Evolutionary conservation across 2,888 invertebrate genomes (phyloP).

Genomic region (Rhogogaster chlorosoma): DNA sequence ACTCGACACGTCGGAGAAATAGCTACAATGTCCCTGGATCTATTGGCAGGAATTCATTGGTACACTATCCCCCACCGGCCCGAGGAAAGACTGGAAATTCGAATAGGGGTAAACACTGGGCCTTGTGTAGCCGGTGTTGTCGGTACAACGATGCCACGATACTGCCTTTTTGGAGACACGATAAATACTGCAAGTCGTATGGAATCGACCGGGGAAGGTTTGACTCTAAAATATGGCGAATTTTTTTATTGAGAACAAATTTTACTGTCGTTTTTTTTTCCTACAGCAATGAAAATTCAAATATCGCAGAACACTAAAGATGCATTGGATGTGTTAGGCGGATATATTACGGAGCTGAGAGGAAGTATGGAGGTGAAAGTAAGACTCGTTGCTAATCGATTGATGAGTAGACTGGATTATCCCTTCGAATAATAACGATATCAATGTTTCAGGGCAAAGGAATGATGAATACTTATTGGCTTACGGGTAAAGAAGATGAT

Average conservation of each 20-base stretch:
- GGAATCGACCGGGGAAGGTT: slow-evolving; percentile 82
- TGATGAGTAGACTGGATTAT: background rate
- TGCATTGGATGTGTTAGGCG: slow-evolving; percentile 79
- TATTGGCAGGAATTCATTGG: slow-evolving; percentile 79
- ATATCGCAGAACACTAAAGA: slow-evolving; percentile 81
- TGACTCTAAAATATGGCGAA: background rate
- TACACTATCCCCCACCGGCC: slow-evolving; percentile 81
- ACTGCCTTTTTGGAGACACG: slow-evolving; percentile 83
- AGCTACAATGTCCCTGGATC: slow-evolving; percentile 82
- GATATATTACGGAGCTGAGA: slow-evolving; percentile 78
- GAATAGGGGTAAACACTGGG: slow-evolving; percentile 83
- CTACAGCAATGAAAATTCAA: slow-evolving; percentile 82
- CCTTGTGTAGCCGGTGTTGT: slow-evolving; percentile 84
- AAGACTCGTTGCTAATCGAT: slow-evolving; percentile 48
- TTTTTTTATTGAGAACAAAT: slow-evolving; percentile 6
- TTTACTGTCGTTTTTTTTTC: slow-evolving; percentile 43
- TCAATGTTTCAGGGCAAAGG: slow-evolving; percentile 79
- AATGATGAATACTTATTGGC: slow-evolving; percentile 81
- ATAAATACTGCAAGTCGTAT: slow-evolving; percentile 84
- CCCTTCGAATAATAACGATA: background rate
- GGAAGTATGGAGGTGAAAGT: slow-evolving; percentile 78
- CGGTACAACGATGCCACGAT: slow-evolving; percentile 82
- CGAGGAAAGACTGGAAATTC: slow-evolving; percentile 78
- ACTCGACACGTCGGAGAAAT: slow-evolving; percentile 82
- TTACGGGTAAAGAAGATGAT: slow-evolving; percentile 76